Evolutionary conservation across 2,888 invertebrate species (phyloP), one percentile per base, ranked within the genome.

Genomic region (Pharmacophagus antenor): DNA sequence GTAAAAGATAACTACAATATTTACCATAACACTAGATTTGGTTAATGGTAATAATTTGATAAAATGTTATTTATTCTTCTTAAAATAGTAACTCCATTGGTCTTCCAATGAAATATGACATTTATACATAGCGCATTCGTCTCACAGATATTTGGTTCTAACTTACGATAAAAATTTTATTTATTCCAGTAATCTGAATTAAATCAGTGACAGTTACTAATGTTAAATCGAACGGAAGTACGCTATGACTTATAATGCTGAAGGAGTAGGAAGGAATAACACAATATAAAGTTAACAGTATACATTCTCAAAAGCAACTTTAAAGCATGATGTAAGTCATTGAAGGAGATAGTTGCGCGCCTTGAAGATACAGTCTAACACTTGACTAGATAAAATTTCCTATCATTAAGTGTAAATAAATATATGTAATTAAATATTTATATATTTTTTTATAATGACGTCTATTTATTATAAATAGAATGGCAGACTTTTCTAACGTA

Each of bases 301-400:
- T 81, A 78, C 42, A 44, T 87, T 84, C 79, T 85, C 84, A 85
- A 82, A 81, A 75, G 78, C 77, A 82, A 85, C 86, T 86, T 84
- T 74, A n/a, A 44, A 74, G 47, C 73, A 81, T 87, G 83, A 87
- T 80, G 74, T 85, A 88, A 85, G 71, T 66, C 74, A 77, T 77
- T 80, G 73, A 79, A 72, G 77, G 77, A 77, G 84, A 83, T 81
- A 84, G 80, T 78, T 75, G 78, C 68, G 68, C 69, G 74, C 77
- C 78, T 79, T 77, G 77, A 47, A 69, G 75, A 74, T 76, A 74
- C 67, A 65, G 80, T 80, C 80, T 72, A 71, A 65, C 20, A 42
- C 67, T 70, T 65, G 62, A 65, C 56, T 49, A 62, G 12, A 31
- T 47, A 47, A 61, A 50, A 42, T 41, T 15, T 22, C 31, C 47